Evolutionary conservation across 2,888 invertebrate species (phyloP).

Genomic region (Reticulitermes lucifugus): DNA sequence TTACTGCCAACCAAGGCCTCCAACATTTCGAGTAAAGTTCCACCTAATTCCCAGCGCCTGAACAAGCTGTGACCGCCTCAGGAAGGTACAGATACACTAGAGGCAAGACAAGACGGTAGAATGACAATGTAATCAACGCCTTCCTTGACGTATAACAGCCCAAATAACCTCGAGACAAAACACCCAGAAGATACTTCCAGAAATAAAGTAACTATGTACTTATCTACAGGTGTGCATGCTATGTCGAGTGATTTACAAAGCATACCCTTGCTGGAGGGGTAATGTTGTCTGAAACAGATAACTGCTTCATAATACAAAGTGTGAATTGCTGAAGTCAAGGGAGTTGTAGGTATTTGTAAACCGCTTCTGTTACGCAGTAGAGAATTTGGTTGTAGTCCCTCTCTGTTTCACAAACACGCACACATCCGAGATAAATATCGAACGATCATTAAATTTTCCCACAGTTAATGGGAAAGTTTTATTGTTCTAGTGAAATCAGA

Average conservation of each 20-base stretch:
- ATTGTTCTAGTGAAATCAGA: no score
- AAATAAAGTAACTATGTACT: neutral
- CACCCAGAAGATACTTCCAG: neutral
- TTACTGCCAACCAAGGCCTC: neutral
- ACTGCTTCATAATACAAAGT: neutral
- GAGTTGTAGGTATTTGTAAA: no score
- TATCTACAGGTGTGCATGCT: neutral
- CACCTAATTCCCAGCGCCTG: neutral
- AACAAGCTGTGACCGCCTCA: neutral
- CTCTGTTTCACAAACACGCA: no score
- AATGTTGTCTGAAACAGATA: neutral
- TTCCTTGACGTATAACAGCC: neutral
- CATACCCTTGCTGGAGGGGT: neutral
- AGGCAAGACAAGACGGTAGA: neutral
- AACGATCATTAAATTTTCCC: no score
- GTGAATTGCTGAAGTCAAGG: no score
- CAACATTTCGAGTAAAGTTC: neutral
- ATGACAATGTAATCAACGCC: slow-evolving; percentile 23
- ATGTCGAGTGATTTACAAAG: neutral
- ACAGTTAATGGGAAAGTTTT: no score
- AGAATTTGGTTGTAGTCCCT: no score
- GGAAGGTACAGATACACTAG: neutral
- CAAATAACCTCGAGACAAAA: neutral
- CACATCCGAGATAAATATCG: no score
- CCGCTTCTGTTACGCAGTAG: no score